Evolutionary conservation across 2,797 vertebrate genomes (phyloP), one percentile per base, ranked within the genome.

Genomic region (Lepus townsendii): DNA sequence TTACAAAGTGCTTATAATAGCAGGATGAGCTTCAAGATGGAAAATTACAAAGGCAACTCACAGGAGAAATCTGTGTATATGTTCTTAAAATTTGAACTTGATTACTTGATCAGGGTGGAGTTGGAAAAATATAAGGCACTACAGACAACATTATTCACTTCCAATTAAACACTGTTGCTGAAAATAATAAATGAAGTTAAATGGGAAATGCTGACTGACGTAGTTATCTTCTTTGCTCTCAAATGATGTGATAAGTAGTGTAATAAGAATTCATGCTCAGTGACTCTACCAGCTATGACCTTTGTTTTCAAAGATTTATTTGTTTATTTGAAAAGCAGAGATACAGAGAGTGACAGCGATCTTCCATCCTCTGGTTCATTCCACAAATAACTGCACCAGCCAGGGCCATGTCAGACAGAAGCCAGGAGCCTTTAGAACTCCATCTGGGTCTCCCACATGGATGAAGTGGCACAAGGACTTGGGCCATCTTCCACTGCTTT

Each of bases 161-260:
- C 69, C 57, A 47, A 69, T 65, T 92, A 85, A 80, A 57, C 71
- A 57, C 42, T 77, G 19, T 35, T 8, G 35, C n/a, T 89, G 50
- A 86, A 90, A 83, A 57, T 79, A 83, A 69, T 75, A 80, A 95
- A 75, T 26, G 12, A 94, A 90, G 13, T 60, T 54, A 63, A 90
- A 69, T 62, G 27, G 12, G 11, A 87, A 65, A 79, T 71, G 35
- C 6, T 24, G 42, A 63, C 35, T 24, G 42, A 63, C 35, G 73
- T 88, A 91, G 57, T 69, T 50, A 19, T 83, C 52, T 77, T 60
- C 5, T 38, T 87, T 75, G 19, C 1, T 47, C 42, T 90, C 73
- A 72, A 90, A 32, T 14, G 20, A 52, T 47, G 7, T 66, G 17
- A 26, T 60, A 66, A 75, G 12, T 14, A 54, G 0, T 22, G 24